Percentiles rank a stretch among this genome's conserved stretches.
phyloP scores from a whole-genome alignment of 64 coral and sea anemone species.

The Platygyra sinensis region DNA sequence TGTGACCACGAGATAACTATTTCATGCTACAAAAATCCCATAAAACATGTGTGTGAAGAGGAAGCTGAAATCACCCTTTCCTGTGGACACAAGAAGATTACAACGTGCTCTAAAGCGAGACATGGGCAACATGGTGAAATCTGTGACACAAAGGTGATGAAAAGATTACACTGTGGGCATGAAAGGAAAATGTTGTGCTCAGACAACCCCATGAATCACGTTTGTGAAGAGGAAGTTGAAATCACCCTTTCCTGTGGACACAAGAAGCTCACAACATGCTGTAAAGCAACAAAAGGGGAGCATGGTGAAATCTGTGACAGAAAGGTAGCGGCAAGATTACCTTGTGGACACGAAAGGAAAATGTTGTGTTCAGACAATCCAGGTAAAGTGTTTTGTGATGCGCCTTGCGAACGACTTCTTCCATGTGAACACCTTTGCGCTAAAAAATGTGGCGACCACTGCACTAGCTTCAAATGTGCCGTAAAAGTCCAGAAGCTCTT shows the following conservation, averaged over 20 bases:
- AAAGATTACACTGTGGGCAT: slow-evolving; percentile 22
- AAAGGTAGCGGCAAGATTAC: slow-evolving; percentile 7
- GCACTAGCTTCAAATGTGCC: background rate
- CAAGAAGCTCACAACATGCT: background rate
- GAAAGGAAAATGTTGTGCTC: slow-evolving; percentile 24
- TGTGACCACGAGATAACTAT: slow-evolving; percentile 10
- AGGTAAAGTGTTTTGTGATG: slow-evolving; percentile 6
- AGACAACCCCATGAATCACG: background rate
- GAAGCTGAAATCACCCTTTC: background rate
- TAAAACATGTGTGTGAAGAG: slow-evolving; percentile 1
- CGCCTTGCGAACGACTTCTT: slow-evolving; percentile 3
- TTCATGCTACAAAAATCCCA: slow-evolving; percentile 20
- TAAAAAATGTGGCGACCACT: slow-evolving; percentile 9
- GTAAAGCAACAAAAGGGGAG: background rate
- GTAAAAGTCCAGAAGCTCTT: background rate
- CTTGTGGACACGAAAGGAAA: slow-evolving; percentile 21
- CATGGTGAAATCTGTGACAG: background rate
- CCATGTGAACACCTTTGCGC: slow-evolving; percentile 39
- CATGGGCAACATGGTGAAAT: background rate
- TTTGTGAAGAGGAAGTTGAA: background rate
- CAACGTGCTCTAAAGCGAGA: background rate
- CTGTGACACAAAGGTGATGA: background rate
- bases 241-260: slow-evolving; percentile 18
- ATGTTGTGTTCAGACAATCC: slow-evolving; percentile 12
- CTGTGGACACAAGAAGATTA: background rate